phyloP scores from a whole-genome alignment of 2,888 invertebrate genomes.

The Mellilla xanthometata region DNA sequence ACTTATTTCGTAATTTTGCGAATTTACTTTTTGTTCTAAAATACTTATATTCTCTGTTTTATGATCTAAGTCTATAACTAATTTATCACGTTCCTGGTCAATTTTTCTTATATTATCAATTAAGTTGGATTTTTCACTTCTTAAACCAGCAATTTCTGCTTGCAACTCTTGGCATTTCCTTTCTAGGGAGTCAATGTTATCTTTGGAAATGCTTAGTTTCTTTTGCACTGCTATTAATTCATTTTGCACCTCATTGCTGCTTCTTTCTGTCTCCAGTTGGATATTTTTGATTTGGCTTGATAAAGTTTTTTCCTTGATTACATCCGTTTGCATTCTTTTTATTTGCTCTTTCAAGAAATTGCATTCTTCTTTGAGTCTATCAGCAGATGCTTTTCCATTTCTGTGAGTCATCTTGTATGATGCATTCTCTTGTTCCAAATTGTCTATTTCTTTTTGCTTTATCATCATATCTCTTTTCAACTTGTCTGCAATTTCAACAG shows the following conservation, averaged over 20 bases:
- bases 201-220: constrained; percentile 84
- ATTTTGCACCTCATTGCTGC: constrained; percentile 86
- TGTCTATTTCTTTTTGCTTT: constrained; percentile 69
- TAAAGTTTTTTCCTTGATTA: constrained; percentile 74
- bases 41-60: constrained; percentile 87
- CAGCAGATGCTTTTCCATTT: constrained; percentile 69
- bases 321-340: constrained; percentile 70
- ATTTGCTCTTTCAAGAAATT: constrained; percentile 70
- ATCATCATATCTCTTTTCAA: constrained; percentile 65
- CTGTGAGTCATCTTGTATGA: constrained; percentile 71
- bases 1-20: constrained; percentile 79
- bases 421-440: constrained; percentile 70
- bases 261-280: constrained; percentile 90
- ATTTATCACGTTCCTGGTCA: constrained; percentile 88
- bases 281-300: constrained; percentile 84
- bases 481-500: constrained; percentile 61
- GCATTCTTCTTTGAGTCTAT: constrained; percentile 71
- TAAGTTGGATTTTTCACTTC: constrained; percentile 84
- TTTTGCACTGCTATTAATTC: constrained; percentile 85
- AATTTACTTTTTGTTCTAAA: constrained; percentile 85
- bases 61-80: constrained; percentile 86
- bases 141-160: constrained; percentile 83
- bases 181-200: constrained; percentile 81
- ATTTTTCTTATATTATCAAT: constrained; percentile 84
- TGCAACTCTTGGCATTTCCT: constrained; percentile 82